These are phyloP conservation scores for Hanleya hanleyi DNA, from an alignment of 2,888 invertebrate genomes.

Conservation along the genomic window DNA sequence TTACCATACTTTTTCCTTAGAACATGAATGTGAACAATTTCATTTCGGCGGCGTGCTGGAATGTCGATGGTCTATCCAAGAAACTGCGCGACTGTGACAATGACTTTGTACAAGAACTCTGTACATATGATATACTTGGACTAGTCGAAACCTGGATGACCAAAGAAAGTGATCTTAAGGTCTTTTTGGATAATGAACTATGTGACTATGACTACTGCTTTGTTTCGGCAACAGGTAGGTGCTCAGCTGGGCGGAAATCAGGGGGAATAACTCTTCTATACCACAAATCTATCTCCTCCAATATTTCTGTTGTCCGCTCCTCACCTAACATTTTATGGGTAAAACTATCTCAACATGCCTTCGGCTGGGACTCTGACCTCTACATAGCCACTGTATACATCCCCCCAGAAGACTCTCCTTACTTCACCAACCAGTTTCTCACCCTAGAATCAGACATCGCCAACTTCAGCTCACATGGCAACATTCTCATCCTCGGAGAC, in stretches of 20 bases:
- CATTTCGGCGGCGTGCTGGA: not conserved
- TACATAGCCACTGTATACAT: not conserved
- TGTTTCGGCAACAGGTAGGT: not conserved
- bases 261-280: not conserved
- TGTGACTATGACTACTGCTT: not conserved
- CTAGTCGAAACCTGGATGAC: not conserved
- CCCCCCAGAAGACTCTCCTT: not conserved
- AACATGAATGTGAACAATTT: not conserved
- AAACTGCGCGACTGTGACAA: not conserved
- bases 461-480: not conserved
- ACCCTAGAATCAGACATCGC: not conserved
- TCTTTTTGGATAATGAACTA: not conserved
- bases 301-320: not conserved
- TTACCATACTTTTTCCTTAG: not conserved
- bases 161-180: not conserved
- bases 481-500: not conserved
- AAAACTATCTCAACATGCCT: not conserved
- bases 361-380: not conserved
- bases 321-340: not conserved
- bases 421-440: not conserved
- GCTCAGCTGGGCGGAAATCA: not conserved
- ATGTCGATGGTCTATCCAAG: not conserved
- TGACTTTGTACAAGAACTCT: not conserved
- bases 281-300: not conserved
- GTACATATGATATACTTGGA: not conserved